phyloP scores from a whole-genome alignment of 2,113 vertebrate genomes.

The Lanius collurio region DNA sequence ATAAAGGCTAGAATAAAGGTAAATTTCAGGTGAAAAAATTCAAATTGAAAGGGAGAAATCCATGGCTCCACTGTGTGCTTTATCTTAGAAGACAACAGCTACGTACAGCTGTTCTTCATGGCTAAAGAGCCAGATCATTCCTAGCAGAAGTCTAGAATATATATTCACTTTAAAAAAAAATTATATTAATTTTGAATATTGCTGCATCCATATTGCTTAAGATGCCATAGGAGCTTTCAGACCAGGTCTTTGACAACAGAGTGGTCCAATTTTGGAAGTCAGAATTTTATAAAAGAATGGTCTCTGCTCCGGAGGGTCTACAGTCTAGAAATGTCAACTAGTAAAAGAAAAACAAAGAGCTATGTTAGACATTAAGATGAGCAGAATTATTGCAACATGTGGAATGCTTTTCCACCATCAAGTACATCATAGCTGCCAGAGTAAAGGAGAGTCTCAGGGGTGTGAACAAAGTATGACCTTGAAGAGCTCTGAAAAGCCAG shows the following conservation, averaged over 20 bases:
- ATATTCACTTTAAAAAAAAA: neutral
- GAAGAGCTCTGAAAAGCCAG: constrained; percentile 15
- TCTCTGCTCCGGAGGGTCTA: neutral
- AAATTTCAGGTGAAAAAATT: neutral
- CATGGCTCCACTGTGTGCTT: neutral
- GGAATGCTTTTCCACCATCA: neutral
- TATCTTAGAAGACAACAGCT: neutral
- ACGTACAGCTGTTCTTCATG: neutral
- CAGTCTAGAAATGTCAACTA: neutral
- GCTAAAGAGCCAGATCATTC: neutral
- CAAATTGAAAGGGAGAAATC: neutral
- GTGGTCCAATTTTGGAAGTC: neutral
- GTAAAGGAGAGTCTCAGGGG: neutral
- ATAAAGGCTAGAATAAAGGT: neutral
- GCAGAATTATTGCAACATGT: neutral
- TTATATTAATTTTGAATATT: neutral
- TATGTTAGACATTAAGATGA: neutral
- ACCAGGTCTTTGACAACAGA: neutral
- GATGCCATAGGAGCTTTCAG: neutral
- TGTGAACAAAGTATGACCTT: neutral
- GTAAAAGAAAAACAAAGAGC: neutral
- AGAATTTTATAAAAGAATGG: neutral
- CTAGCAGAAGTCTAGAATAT: neutral
- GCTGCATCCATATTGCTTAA: neutral
- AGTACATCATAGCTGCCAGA: neutral